A percentile compares a stretch with the other conserved stretches of the same genome.
Evolutionary conservation across 2,797 vertebrate species (phyloP).

Genomic region (Acrossocheilus fasciatus): DNA sequence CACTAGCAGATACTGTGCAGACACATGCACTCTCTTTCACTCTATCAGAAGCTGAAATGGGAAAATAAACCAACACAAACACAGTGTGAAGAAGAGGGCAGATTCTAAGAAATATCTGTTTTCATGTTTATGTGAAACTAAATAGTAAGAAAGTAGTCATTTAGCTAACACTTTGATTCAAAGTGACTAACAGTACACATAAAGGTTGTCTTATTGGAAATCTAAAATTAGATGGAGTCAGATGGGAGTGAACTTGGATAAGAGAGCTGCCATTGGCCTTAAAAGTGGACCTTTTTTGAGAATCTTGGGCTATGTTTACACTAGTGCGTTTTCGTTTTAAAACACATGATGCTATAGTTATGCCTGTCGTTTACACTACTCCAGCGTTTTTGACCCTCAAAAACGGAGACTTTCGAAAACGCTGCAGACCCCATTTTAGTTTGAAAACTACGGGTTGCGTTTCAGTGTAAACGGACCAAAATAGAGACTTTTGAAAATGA

Average conservation of each 20-base stretch:
- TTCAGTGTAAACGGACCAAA: no score
- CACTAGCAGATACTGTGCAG: conserved; percentile 87
- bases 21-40: conserved; percentile 53
- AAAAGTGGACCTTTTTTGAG: background rate
- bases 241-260: background rate
- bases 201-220: background rate
- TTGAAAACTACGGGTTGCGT: no score
- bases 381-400: no score
- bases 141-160: background rate
- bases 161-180: background rate
- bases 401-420: no score
- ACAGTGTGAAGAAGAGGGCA: background rate
- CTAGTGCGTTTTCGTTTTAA: no score
- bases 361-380: no score
- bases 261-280: background rate
- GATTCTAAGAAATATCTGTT: conserved; percentile 2
- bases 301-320: background rate
- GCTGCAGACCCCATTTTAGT: no score
- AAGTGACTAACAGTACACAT: background rate
- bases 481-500: no score
- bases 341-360: no score
- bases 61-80: background rate
- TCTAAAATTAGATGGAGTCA: background rate
- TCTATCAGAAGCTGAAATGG: conserved; percentile 2
- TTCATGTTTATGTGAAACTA: background rate